Evolutionary conservation across 2,888 invertebrate species (phyloP).

Genomic region (Morpho achilles): DNA sequence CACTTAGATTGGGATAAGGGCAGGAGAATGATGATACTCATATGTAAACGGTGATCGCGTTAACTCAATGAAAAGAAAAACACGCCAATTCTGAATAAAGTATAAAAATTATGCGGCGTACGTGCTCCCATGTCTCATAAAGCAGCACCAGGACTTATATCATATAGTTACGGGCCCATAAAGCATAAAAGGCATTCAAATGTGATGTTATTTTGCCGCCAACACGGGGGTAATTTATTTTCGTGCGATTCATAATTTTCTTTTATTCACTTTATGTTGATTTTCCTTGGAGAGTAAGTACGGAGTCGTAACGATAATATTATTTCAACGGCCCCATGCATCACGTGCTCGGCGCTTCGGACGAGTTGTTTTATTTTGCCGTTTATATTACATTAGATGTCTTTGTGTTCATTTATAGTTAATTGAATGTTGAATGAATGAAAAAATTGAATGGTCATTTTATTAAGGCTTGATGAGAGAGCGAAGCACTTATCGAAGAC

Average conservation of each 20-base stretch:
- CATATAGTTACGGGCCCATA: slow-evolving; percentile 76
- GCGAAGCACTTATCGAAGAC: no score
- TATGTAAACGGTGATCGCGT: slow-evolving; percentile 1
- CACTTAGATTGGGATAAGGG: no score
- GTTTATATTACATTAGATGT: slow-evolving; percentile 52
- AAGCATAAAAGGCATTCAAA: slow-evolving; percentile 79
- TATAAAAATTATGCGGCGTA: slow-evolving; percentile 69
- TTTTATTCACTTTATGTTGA: slow-evolving; percentile 80
- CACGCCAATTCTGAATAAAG: slow-evolving; percentile 33
- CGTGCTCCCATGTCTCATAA: slow-evolving; percentile 73
- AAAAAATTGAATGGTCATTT: no score
- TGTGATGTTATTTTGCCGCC: slow-evolving; percentile 80
- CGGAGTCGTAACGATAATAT: slow-evolving; percentile 77
- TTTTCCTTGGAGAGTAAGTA: slow-evolving; percentile 74
- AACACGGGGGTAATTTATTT: slow-evolving; percentile 77
- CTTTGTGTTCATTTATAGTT: slow-evolving; percentile 28
- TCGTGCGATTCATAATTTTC: slow-evolving; percentile 78
- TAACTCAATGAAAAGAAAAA: slow-evolving; percentile 9
- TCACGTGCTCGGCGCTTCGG: slow-evolving; percentile 48
- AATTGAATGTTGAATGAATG: slow-evolving; percentile 15
- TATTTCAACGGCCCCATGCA: slow-evolving; percentile 75
- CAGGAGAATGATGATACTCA: neutral
- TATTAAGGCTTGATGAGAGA: neutral
- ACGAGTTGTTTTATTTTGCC: slow-evolving; percentile 61
- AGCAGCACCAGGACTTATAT: slow-evolving; percentile 67